Percentiles rank a stretch among this genome's conserved stretches.
Conservation (phyloP, 2,113 vertebrate genomes). For the Eretmodus cyanostictus region DNA sequence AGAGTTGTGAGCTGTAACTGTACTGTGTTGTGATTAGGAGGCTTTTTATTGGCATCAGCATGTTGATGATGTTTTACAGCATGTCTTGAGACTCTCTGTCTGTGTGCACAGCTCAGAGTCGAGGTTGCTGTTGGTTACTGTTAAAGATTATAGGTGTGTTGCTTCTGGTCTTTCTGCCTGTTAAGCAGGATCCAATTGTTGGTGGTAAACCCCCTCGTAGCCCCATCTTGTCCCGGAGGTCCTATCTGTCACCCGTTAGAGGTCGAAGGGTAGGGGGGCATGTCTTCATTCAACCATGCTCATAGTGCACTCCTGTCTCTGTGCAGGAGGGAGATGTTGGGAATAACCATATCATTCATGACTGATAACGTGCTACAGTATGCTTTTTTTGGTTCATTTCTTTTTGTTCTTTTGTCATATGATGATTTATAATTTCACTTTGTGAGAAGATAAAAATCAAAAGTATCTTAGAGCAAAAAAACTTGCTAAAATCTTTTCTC, state of each 20-base stretch:
- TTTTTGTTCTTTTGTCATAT: neutral
- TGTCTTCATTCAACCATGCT: conserved; percentile 23
- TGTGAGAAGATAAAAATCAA: neutral
- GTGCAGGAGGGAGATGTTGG: conserved; percentile 25
- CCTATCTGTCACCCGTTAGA: conserved; percentile 80
- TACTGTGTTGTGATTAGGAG: neutral
- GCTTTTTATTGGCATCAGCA: neutral
- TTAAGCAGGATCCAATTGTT: conserved; percentile 80
- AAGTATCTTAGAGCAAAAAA: neutral
- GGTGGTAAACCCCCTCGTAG: conserved; percentile 95
- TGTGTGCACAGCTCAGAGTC: neutral
- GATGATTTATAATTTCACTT: neutral
- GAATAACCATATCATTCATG: neutral
- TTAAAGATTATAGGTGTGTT: conserved; percentile 59
- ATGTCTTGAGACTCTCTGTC: neutral
- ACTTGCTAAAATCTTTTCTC: neutral
- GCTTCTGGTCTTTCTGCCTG: conserved; percentile 84
- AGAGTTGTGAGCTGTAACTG: neutral
- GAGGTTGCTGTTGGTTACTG: neutral
- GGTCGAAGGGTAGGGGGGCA: conserved; percentile 88
- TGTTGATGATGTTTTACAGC: conserved; percentile 1
- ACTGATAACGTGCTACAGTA: neutral
- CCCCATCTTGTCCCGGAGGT: conserved; percentile 85
- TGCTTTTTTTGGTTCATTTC: neutral
- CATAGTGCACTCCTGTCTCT: conserved; percentile 27